Percentiles rank a stretch among this genome's conserved stretches.
phyloP scores from a whole-genome alignment of 2,113 vertebrate genomes.

The Gasterosteus nipponicus region DNA sequence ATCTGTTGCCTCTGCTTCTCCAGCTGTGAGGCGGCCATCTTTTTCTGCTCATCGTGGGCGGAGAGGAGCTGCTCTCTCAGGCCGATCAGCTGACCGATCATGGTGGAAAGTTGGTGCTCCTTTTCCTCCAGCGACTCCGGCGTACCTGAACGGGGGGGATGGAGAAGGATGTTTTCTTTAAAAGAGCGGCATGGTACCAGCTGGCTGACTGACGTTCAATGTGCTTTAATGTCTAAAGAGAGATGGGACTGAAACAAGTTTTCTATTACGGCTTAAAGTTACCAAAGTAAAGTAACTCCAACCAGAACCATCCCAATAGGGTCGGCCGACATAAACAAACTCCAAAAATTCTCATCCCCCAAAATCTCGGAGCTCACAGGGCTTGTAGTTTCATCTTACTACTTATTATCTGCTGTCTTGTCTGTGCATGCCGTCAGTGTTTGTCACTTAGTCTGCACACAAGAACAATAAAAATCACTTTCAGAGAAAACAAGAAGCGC shows the following conservation, averaged over 20 bases:
- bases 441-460: conserved; percentile 39
- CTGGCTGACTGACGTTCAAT: no score
- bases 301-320: neutral
- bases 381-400: conserved; percentile 39
- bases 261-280: neutral
- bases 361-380: conserved; percentile 30
- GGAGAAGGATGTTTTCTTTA: neutral
- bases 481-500: conserved; percentile 46
- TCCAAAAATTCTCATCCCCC: conserved; percentile 21
- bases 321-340: conserved; percentile 5
- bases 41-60: conserved; percentile 95
- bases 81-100: conserved; percentile 95
- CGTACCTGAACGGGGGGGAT: conserved; percentile 76
- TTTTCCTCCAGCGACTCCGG: conserved; percentile 94
- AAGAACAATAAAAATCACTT: conserved; percentile 62
- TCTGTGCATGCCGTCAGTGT: conserved; percentile 48
- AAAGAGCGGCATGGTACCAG: neutral
- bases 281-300: conserved; percentile 10
- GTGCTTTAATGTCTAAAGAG: neutral
- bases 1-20: conserved; percentile 97
- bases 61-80: conserved; percentile 95
- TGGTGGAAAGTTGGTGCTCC: conserved; percentile 92
- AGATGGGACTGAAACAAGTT: neutral
- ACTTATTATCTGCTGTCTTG: conserved; percentile 54
- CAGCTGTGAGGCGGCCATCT: conserved; percentile 94